Percentiles rank a stretch among this genome's conserved stretches.
These are phyloP conservation scores for Diorhabda carinulata DNA, from an alignment of 1,140 invertebrate genomes.

Conservation along the genomic window DNA sequence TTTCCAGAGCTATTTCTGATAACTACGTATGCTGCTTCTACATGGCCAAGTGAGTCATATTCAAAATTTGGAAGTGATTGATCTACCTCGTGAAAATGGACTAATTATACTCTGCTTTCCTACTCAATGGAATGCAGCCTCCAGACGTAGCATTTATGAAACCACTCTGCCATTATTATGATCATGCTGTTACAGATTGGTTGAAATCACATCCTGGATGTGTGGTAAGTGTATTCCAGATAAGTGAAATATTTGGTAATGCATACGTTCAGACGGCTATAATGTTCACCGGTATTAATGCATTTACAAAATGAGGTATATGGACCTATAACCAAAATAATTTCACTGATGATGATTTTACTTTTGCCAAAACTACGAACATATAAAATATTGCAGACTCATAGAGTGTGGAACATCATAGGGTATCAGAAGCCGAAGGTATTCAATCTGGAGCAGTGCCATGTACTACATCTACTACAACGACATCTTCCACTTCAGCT, in stretches of 20 bases:
- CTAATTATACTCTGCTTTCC: constrained; percentile 42
- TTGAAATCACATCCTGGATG: not conserved
- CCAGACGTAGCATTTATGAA: constrained; percentile 46
- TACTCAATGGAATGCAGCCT: constrained; percentile 45
- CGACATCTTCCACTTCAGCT: not conserved
- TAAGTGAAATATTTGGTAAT: not conserved
- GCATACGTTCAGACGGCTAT: no score
- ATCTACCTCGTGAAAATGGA: constrained; percentile 38
- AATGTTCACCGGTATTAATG: constrained; percentile 2
- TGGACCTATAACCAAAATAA: constrained; percentile 35
- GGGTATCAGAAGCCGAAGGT: not conserved
- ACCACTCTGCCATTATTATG: constrained; percentile 28
- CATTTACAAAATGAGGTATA: constrained; percentile 14
- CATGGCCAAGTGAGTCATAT: constrained; percentile 35
- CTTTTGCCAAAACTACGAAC: constrained; percentile 38
- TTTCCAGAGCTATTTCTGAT: constrained; percentile 28
- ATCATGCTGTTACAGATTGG: not conserved
- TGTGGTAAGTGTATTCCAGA: not conserved
- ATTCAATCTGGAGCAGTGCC: not conserved
- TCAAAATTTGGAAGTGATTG: constrained; percentile 40
- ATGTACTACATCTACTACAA: not conserved
- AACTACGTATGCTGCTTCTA: constrained; percentile 29
- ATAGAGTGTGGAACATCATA: not conserved
- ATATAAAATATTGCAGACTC: not conserved
- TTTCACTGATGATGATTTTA: constrained; percentile 45